These are phyloP conservation scores for Jacana jacana DNA, from an alignment of 2,113 vertebrate genomes.

Conservation along the genomic window DNA sequence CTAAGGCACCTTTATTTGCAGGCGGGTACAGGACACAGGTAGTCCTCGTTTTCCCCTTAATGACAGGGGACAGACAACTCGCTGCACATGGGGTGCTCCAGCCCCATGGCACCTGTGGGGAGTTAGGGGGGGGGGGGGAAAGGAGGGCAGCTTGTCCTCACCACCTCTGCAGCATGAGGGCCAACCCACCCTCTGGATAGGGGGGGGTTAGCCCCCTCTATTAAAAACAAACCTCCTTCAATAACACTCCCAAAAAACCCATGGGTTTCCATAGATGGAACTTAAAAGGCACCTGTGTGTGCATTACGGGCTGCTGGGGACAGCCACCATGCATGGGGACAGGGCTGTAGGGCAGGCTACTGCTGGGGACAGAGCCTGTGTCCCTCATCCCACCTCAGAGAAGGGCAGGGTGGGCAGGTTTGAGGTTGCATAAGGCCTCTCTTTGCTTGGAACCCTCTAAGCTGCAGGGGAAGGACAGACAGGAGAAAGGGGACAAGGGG, in stretches of 20 bases:
- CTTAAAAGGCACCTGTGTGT: neutral
- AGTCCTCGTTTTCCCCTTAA: neutral
- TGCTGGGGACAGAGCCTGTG: neutral
- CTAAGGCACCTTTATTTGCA: neutral
- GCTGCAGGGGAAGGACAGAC: neutral
- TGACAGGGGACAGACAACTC: neutral
- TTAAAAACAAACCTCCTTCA: neutral
- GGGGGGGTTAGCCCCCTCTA: no score
- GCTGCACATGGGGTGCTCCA: neutral
- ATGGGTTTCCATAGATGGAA: neutral
- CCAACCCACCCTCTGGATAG: neutral
- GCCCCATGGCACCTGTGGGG: neutral
- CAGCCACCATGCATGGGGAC: neutral
- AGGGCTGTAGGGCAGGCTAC: neutral
- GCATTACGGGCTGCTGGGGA: neutral
- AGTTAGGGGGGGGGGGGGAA: neutral
- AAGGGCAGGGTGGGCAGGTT: neutral
- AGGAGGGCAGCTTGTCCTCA: neutral
- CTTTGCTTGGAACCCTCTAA: neutral
- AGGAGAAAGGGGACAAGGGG: no score
- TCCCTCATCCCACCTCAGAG: no score
- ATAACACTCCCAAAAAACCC: no score
- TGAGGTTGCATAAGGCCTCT: neutral
- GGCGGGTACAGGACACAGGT: neutral
- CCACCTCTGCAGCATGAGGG: neutral